Base-by-base conservation (phyloP, 2,888 invertebrate species). In the Nineta flava region DNA sequence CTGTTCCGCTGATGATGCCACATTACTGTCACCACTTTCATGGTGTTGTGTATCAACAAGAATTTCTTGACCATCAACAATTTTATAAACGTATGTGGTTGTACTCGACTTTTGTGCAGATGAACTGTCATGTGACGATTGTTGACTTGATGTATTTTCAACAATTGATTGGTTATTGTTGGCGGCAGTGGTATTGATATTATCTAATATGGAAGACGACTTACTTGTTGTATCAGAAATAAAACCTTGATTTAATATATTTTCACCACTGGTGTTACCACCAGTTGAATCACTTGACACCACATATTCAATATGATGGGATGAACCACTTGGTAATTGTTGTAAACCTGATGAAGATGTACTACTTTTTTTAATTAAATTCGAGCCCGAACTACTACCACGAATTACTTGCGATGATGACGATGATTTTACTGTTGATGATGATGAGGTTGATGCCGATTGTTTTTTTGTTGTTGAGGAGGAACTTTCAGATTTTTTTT, bases 21-120 rank as follows among this genome's bases (percentile, higher is more conserved):
- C 68, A 59, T 72, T 58, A 43, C 67, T 69, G 58, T 71, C 71
- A 45, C 75, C 75, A 64, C 75, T 71, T 62, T 78, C 76, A 56
- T 75, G 72, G 46, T 72, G 73, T 48, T 76, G 73, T 56, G 71
- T 71, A 53, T 78, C 77, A 42, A 78, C 65, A 41, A 78, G 70
- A 38, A 75, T 66, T 64, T 79, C 78, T 60, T 77, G 77, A 2
- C 79, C 79, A 58, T 79, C 77, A 17, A 78, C 74, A 54, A 77
- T 74, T 65, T 81, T 80, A 45, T 80, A 73, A 31, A 76, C 75
- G 58, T 81, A 78, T 13, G 79, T 78, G 15, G 76, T 74, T 2
- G 78, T 76, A 35, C 78, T 73, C 32, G 76, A 77, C 61, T 79
- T 77, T 46, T 71, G 69, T 4, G 71, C 65, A 51, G 71, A 74